Conservation (phyloP, 2,797 vertebrate species). For the Pempheris klunzingeri region DNA sequence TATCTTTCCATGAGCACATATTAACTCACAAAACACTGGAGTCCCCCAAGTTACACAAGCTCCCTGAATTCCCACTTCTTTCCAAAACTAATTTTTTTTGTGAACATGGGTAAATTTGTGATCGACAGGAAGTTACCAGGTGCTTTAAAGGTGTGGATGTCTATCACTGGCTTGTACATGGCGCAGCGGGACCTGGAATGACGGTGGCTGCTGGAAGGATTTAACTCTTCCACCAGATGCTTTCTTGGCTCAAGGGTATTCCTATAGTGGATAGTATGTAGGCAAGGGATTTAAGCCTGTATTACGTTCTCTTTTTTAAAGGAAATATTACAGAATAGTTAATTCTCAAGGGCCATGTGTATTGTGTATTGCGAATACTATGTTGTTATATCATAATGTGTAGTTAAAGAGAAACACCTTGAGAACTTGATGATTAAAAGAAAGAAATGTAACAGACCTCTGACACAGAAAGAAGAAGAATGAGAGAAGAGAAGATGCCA, state of each 20-base stretch:
- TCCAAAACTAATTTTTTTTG: too few species aligned
- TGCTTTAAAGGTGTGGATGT: constrained; percentile 68
- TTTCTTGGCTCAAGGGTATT: constrained; percentile 68
- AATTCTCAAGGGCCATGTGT: constrained; percentile 66
- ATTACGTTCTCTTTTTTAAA: constrained; percentile 45
- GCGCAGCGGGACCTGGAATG: constrained; percentile 56
- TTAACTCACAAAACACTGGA: neutral
- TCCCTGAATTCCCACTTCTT: neutral
- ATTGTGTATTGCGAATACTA: too few species aligned
- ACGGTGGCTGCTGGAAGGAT: constrained; percentile 72
- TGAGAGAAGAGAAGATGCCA: neutral
- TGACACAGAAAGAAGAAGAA: neutral
- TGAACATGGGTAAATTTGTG: constrained; percentile 51
- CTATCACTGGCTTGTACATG: constrained; percentile 56
- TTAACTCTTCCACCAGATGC: constrained; percentile 72
- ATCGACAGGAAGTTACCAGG: constrained; percentile 59
- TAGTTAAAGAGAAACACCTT: constrained; percentile 57
- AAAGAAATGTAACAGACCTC: constrained; percentile 26
- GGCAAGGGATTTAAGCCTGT: constrained; percentile 48
- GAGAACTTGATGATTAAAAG: constrained; percentile 60
- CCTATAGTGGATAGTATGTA: constrained; percentile 46
- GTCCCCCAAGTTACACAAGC: neutral
- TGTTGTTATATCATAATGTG: constrained; percentile 55
- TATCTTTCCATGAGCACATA: neutral
- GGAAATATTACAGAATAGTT: constrained; percentile 58